These are phyloP conservation scores for Subacronicta megacephala DNA, from an alignment of 2,888 invertebrate genomes.

Conservation along the genomic window DNA sequence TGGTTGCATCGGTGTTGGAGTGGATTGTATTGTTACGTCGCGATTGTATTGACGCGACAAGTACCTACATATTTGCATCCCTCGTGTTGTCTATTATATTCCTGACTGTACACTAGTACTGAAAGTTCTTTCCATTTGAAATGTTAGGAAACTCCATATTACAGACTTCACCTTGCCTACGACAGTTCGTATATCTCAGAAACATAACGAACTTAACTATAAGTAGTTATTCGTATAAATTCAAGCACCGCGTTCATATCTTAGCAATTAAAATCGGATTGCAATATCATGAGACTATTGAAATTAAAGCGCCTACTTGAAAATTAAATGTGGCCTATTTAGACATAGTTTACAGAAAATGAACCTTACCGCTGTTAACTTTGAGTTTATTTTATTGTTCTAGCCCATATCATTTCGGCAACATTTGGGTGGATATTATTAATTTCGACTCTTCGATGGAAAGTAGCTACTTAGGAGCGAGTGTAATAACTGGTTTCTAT, in stretches of 20 bases:
- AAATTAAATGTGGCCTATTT: slow-evolving; percentile 53
- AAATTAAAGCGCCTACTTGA: slow-evolving; percentile 56
- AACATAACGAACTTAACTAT: slow-evolving; percentile 10
- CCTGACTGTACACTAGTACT: slow-evolving; percentile 7
- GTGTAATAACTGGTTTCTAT: slow-evolving; percentile 54
- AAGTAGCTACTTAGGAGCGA: slow-evolving; percentile 35
- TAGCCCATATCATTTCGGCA: slow-evolving; percentile 17
- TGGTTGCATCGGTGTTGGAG: slow-evolving; percentile 10
- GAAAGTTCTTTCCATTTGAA: not conserved
- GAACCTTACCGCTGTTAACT: slow-evolving; percentile 26
- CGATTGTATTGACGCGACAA: slow-evolving; percentile 33
- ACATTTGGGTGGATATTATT: slow-evolving; percentile 47
- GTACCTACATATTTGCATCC: slow-evolving; percentile 47
- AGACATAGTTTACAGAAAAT: slow-evolving; percentile 27
- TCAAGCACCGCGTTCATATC: slow-evolving; percentile 33
- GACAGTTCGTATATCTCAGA: not conserved
- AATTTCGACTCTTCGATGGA: slow-evolving; percentile 44
- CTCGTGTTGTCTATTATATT: slow-evolving; percentile 6
- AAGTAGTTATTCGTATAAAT: slow-evolving; percentile 30
- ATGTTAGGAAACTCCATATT: not conserved
- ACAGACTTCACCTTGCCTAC: not conserved
- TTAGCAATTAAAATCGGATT: slow-evolving; percentile 60
- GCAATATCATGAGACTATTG: slow-evolving; percentile 56
- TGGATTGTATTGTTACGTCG: slow-evolving; percentile 25
- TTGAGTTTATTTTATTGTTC: slow-evolving; percentile 33